Evolutionary conservation across 2,113 vertebrate genomes (phyloP).

Genomic region (Sardina pilchardus): DNA sequence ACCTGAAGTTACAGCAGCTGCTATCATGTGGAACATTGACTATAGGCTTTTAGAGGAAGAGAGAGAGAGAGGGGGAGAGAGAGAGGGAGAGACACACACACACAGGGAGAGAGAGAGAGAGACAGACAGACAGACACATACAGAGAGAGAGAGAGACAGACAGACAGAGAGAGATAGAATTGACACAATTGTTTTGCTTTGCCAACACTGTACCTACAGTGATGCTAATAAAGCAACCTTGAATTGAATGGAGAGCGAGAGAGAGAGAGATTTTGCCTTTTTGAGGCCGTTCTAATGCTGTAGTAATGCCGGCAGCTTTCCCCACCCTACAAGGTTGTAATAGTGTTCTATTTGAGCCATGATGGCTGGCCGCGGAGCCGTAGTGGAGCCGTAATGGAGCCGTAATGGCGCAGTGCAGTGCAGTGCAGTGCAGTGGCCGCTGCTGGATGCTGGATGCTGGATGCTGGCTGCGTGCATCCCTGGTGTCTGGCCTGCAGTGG

Average conservation of each 20-base stretch:
- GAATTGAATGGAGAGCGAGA: too few relatives aligned
- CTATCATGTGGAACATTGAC: not conserved
- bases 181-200: too few relatives aligned
- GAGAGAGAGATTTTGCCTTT: not conserved
- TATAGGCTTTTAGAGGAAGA: not conserved
- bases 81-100: not conserved
- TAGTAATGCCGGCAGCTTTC: not conserved
- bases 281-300: not conserved
- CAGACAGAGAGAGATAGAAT: not conserved
- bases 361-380: not conserved
- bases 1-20: not conserved
- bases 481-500: constrained; percentile 27
- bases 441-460: not conserved
- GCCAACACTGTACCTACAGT: too few relatives aligned
- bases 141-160: not conserved
- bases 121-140: not conserved
- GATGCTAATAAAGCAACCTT: too few relatives aligned
- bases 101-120: not conserved
- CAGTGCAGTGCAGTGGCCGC: too few relatives aligned
- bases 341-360: not conserved
- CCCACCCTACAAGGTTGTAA: not conserved
- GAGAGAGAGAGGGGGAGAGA: not conserved
- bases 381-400: too few relatives aligned
- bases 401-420: not conserved
- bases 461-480: not conserved